Conservation (phyloP, 2,888 invertebrate genomes). For the Dromius quadrimaculatus region DNA sequence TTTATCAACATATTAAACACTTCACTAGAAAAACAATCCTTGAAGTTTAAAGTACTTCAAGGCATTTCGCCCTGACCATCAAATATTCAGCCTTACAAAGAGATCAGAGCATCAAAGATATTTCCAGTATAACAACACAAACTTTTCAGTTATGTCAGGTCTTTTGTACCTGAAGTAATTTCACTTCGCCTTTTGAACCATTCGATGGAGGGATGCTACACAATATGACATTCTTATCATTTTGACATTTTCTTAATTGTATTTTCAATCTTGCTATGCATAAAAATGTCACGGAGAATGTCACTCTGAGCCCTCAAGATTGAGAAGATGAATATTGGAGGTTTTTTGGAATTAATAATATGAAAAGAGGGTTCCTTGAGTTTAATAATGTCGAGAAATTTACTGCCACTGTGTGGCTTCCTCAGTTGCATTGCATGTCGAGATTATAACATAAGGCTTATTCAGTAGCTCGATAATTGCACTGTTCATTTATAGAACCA, state of each 20-base stretch:
- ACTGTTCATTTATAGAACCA: no score
- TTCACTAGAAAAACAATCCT: no score
- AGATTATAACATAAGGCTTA: no score
- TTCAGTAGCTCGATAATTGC: no score
- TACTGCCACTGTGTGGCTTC: no score
- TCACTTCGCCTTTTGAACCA: background rate
- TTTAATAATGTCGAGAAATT: constrained; percentile 33
- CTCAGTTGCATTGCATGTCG: no score
- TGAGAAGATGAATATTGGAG: background rate
- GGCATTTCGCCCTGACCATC: constrained; percentile 8
- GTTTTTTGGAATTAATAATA: constrained; percentile 27
- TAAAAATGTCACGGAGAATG: constrained; percentile 50
- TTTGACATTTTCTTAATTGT: constrained; percentile 52
- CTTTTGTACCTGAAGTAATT: background rate
- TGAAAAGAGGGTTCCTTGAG: background rate
- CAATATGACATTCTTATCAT: constrained; percentile 48
- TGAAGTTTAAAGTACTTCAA: no score
- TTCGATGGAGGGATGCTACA: constrained; percentile 17
- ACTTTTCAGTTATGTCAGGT: constrained; percentile 30
- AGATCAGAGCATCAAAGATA: constrained; percentile 46
- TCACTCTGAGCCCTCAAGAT: constrained; percentile 26
- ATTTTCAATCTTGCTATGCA: constrained; percentile 46
- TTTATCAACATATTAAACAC: no score
- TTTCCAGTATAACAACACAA: constrained; percentile 42
- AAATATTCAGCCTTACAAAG: constrained; percentile 36